phyloP scores from a whole-genome alignment of 2,797 vertebrate species.

The Phrynocephalus guinanensis region DNA sequence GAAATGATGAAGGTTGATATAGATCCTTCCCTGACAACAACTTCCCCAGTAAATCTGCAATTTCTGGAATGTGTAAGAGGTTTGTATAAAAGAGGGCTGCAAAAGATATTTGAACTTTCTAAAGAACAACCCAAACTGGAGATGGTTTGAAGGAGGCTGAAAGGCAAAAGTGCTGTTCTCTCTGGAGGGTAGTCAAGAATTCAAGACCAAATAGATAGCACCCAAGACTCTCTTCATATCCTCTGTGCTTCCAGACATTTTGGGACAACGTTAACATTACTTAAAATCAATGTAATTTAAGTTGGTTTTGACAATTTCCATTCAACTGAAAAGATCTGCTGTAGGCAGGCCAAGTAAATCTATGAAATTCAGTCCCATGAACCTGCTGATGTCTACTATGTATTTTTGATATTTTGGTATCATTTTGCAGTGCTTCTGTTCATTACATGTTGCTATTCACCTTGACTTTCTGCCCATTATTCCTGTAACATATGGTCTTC shows the following conservation, averaged over 20 bases:
- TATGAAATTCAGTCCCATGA: neutral
- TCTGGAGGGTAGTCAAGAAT: neutral
- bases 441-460: conserved; percentile 9
- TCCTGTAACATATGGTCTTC: conserved; percentile 20
- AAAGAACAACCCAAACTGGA: neutral
- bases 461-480: conserved; percentile 30
- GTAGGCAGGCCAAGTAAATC: neutral
- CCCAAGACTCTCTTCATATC: neutral
- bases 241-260: neutral
- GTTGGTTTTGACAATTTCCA: neutral
- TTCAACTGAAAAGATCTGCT: neutral
- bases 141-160: neutral
- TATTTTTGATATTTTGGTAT: neutral
- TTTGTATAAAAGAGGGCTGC: neutral
- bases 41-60: too few species aligned
- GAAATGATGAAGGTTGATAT: neutral
- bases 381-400: neutral
- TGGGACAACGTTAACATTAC: neutral
- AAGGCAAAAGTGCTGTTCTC: neutral
- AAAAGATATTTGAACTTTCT: neutral
- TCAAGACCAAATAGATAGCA: neutral
- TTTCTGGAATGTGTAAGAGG: neutral
- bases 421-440: neutral
- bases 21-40: too few species aligned
- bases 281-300: neutral